Base-by-base conservation (phyloP, 2,113 vertebrate species). In the Holacanthus passer region DNA sequence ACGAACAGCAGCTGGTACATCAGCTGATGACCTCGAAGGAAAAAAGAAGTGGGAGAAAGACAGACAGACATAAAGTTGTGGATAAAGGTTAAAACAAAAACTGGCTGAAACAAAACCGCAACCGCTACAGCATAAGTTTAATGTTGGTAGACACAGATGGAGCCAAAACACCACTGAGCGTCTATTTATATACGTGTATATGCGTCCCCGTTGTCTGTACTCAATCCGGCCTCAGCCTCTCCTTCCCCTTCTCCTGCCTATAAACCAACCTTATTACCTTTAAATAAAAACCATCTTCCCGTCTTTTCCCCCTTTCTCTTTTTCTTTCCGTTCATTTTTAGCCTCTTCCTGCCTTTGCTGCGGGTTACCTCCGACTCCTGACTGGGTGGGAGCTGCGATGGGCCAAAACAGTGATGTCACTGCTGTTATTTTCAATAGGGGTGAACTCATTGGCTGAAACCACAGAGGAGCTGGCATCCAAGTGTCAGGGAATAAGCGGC, bases 381-480 rank as follows among this genome's bases (percentile, higher is more conserved):
- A 74, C 83, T 82, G 87, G 86, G 85, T 84, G 88, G 83, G 73
- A 89, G 77, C 79, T 24, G 60, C 17, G 47, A 50, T 70, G 81
- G 84, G 90, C 85, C 90, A 88, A 84, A 76, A 66, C 79, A 41
- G 27, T 95, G 92, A 95, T 92, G 92, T 93, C 93, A 94, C 88
- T 73, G 74, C 81, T 90, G 90, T 93, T 91, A 88, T 94, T 93
- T 92, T 86, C 64, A 85, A 84, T 45, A 75, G 69, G 74, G 75
- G 85, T 94, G 92, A 94, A 89, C 94, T 95, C 93, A 94, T 89
- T 89, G 89, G 90, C 86, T 83, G 83, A 89, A 92, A 92, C 90
- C 91, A 90, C 88, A 82, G 86, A 81, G 81, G 75, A 80, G 87
- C 89, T 89, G 88, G 86, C 89, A 80, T 93, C 91, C 91, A 91